Evolutionary conservation across 2,888 invertebrate genomes (phyloP).

Genomic region (Stramonita haemastoma): DNA sequence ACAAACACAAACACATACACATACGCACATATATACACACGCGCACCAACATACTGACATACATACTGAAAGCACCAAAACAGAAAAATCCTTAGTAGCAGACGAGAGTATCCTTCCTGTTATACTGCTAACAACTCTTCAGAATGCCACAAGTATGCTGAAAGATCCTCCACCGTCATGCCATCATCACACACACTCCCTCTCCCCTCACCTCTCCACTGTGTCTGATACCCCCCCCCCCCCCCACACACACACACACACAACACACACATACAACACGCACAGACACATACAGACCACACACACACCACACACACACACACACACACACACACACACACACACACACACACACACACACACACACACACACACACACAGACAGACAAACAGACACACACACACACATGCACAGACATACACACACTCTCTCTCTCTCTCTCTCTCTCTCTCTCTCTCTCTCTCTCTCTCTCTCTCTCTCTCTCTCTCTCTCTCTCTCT

Average conservation of each 20-base stretch:
- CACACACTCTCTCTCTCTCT: background rate
- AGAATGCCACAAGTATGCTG: background rate
- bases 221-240: background rate
- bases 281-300: background rate
- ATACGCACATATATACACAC: background rate
- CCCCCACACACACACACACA: background rate
- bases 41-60: background rate
- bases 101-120: background rate
- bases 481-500: background rate
- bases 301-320: background rate
- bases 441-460: background rate
- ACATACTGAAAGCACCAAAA: background rate
- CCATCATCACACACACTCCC: background rate
- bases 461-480: background rate
- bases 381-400: too few species aligned
- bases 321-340: background rate
- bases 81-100: background rate
- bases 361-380: conserved; percentile 25
- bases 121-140: too few species aligned
- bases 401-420: background rate
- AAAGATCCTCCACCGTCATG: background rate
- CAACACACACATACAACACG: background rate
- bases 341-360: conserved; percentile 25
- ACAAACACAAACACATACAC: background rate
- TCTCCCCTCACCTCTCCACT: background rate